A percentile compares a stretch with the other conserved stretches of the same genome.
These are phyloP conservation scores for Hemicrepidius hirtus DNA, from an alignment of 2,888 invertebrate genomes.

Conservation along the genomic window DNA sequence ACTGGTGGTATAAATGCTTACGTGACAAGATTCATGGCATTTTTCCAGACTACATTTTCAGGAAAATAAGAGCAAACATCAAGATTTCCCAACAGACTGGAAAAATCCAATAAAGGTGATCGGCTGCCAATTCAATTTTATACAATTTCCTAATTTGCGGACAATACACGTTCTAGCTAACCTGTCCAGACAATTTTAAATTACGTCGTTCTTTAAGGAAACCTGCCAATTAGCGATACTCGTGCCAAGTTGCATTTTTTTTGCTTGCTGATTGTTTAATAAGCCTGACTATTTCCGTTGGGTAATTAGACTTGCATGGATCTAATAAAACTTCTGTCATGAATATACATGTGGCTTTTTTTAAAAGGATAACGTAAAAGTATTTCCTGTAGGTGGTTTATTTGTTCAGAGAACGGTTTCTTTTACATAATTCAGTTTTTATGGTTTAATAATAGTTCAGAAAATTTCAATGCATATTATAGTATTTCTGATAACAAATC, in stretches of 20 bases:
- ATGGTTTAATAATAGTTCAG: no score
- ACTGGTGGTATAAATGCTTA: not conserved
- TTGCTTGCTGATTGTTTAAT: not conserved
- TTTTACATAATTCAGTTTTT: no score
- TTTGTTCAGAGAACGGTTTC: not conserved
- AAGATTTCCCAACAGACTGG: conserved; percentile 19
- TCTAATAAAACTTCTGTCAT: not conserved
- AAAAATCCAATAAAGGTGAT: conserved; percentile 16
- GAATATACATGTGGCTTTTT: not conserved
- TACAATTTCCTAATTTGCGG: conserved; percentile 16
- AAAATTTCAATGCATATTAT: no score
- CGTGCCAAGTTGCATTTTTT: not conserved
- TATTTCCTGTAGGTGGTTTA: not conserved
- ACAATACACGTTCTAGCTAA: conserved; percentile 4
- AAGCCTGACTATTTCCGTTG: conserved; percentile 4
- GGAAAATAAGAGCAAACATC: not conserved
- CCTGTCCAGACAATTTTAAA: conserved; percentile 13
- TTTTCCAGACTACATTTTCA: not conserved
- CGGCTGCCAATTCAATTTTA: conserved; percentile 22
- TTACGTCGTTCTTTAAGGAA: not conserved
- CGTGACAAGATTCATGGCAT: not conserved
- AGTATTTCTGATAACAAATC: no score
- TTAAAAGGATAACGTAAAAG: not conserved
- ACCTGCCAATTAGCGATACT: not conserved
- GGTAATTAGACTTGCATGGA: not conserved